Percentiles rank a stretch among this genome's conserved stretches.
phyloP scores from a whole-genome alignment of 2,797 vertebrate species.

The Falco rusticolus region DNA sequence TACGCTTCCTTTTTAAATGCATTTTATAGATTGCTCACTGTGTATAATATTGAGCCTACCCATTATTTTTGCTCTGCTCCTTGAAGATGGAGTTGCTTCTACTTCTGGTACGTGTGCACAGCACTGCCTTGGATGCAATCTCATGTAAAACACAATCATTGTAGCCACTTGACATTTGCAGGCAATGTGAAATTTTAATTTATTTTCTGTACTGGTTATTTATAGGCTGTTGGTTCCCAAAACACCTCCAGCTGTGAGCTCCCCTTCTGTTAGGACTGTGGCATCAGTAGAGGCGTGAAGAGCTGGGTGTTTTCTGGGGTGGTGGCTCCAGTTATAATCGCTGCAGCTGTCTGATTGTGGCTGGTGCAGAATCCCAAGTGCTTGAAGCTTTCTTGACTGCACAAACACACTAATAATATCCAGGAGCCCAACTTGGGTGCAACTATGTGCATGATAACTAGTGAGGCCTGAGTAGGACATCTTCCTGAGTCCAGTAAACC shows the following conservation, averaged over 20 bases:
- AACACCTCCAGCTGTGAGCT: background rate
- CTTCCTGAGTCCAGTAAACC: background rate
- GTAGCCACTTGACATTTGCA: background rate
- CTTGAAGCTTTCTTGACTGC: background rate
- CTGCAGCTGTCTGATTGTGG: background rate
- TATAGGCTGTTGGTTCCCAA: no score
- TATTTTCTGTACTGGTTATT: background rate
- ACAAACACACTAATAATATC: background rate
- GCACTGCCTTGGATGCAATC: background rate
- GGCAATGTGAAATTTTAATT: background rate
- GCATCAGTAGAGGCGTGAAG: background rate
- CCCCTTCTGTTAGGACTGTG: background rate
- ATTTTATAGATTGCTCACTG: background rate
- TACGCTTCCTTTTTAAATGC: background rate
- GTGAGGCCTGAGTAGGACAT: background rate
- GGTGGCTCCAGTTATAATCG: background rate
- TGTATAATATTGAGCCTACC: background rate
- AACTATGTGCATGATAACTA: background rate
- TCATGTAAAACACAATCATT: background rate
- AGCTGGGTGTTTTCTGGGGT: background rate
- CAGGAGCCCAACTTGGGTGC: background rate
- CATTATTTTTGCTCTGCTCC: background rate
- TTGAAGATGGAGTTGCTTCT: background rate
- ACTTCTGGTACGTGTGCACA: background rate
- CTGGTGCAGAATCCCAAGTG: background rate